Evolutionary conservation across 1,140 invertebrate species (phyloP).

Genomic region (Bombus vancouverensis): DNA sequence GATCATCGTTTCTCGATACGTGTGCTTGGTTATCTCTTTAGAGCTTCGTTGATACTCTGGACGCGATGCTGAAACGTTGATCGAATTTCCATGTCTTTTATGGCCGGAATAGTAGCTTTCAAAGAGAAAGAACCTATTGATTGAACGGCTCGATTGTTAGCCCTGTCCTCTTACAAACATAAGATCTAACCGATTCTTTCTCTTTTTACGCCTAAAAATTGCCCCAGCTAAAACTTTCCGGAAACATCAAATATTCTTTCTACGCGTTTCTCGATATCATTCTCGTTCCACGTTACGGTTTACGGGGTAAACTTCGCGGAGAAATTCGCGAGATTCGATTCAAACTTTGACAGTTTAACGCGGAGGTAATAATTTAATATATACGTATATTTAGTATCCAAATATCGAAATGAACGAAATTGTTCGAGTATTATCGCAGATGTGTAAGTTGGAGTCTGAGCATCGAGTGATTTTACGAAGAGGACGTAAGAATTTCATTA

Average conservation of each 20-base stretch:
- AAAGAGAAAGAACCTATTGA: background rate
- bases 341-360: background rate
- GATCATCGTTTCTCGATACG: constrained; percentile 45
- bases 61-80: constrained; percentile 41
- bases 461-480: background rate
- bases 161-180: background rate
- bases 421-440: background rate
- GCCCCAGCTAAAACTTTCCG: background rate
- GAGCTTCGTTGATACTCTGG: background rate
- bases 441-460: too few species aligned
- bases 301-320: background rate
- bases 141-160: background rate
- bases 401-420: background rate
- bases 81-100: background rate
- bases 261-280: background rate
- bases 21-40: constrained; percentile 54
- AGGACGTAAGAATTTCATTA: constrained; percentile 16
- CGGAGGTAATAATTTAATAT: background rate
- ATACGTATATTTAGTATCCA: too few species aligned
- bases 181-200: background rate
- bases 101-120: background rate
- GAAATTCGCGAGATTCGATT: background rate
- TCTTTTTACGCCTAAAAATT: background rate
- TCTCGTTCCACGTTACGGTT: background rate
- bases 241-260: background rate